phyloP scores from a whole-genome alignment of 2,113 vertebrate genomes.

The Pitta sordida region DNA sequence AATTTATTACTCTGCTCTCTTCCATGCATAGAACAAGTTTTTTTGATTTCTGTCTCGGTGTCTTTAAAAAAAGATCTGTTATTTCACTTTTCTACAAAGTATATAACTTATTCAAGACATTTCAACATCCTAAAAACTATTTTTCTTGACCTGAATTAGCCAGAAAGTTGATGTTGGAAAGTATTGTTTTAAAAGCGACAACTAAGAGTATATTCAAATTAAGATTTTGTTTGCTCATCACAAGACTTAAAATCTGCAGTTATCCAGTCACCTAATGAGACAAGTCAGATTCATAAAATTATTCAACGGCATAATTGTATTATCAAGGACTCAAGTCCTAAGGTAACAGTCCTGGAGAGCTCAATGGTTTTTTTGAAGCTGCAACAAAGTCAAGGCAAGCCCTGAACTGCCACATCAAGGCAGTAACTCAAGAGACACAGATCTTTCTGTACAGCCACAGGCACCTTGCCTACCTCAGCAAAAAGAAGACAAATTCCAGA shows the following conservation, averaged over 20 bases:
- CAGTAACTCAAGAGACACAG: slow-evolving; percentile 12
- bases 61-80: not conserved
- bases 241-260: not conserved
- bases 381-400: slow-evolving; percentile 6
- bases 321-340: slow-evolving; percentile 20
- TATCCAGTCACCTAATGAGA: not conserved
- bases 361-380: slow-evolving; percentile 4
- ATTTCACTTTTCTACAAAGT: not conserved
- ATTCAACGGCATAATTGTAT: not conserved
- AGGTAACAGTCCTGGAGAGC: slow-evolving; percentile 28
- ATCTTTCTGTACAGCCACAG: slow-evolving; percentile 7
- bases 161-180: not conserved
- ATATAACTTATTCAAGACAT: too few species aligned
- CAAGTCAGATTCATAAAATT: slow-evolving; percentile 15
- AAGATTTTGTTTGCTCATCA: not conserved
- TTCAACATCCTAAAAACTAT: too few species aligned
- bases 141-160: not conserved
- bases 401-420: slow-evolving; percentile 31
- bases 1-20: not conserved
- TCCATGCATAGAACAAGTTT: not conserved
- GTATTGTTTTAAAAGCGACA: not conserved
- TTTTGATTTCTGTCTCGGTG: not conserved
- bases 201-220: not conserved
- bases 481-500: not conserved
- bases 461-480: slow-evolving; percentile 26